Conservation (phyloP, 2,797 vertebrate species). For the Clarias laeviceps region DNA sequence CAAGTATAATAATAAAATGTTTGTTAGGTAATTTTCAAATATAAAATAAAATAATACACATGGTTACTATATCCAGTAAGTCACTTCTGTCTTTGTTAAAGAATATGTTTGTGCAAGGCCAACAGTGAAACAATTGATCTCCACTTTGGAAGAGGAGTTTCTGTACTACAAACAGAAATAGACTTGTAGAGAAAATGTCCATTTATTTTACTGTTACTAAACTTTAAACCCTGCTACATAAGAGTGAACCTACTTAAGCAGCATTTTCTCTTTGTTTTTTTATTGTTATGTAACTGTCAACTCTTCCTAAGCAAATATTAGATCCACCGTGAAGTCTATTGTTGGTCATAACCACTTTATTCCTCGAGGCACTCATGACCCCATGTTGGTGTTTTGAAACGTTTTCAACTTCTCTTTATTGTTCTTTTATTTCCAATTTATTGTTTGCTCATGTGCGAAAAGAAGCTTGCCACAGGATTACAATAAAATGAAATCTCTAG, state of each 20-base stretch:
- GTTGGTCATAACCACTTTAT: background rate
- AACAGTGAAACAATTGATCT: background rate
- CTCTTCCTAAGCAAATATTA: slow-evolving; percentile 25
- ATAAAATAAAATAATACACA: background rate
- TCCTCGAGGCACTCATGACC: slow-evolving; percentile 2
- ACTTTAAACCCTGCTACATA: background rate
- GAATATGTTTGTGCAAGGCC: background rate
- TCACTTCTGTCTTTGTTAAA: background rate
- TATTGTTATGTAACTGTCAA: slow-evolving; percentile 32
- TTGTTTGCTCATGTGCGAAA: slow-evolving; percentile 37
- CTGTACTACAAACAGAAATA: background rate
- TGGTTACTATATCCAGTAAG: background rate
- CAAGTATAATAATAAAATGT: background rate
- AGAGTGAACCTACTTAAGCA: slow-evolving; percentile 20
- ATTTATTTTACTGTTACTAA: slow-evolving; percentile 18
- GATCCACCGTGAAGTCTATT: background rate
- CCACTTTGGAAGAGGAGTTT: slow-evolving; percentile 3
- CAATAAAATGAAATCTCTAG: slow-evolving; percentile 42
- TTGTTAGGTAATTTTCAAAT: background rate
- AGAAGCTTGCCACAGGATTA: slow-evolving; percentile 41
- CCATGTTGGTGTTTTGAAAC: background rate
- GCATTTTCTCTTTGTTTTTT: slow-evolving; percentile 27
- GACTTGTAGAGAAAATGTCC: background rate
- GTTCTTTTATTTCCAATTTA: slow-evolving; percentile 12
- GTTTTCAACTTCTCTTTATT: background rate